phyloP scores from a whole-genome alignment of 2,113 vertebrate genomes.

The Nothocercus nigrocapillus region DNA sequence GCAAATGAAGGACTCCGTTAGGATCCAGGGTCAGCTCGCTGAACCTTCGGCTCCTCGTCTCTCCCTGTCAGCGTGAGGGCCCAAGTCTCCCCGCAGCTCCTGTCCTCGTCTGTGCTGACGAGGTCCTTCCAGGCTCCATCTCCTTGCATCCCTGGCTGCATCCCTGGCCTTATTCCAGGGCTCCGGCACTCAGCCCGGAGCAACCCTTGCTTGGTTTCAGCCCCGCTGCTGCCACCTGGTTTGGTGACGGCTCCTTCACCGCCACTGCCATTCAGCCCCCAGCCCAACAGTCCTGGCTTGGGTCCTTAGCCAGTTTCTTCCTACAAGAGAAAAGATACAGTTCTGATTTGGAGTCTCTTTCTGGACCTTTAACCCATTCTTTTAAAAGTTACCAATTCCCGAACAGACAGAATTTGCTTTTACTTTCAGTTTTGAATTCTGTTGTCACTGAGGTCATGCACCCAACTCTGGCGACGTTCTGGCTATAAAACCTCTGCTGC shows the following conservation, averaged over 20 bases:
- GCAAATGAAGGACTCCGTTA: neutral
- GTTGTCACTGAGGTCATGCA: neutral
- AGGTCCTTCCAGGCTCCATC: neutral
- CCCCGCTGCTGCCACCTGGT: neutral
- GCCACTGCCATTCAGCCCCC: neutral
- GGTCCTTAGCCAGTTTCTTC: neutral
- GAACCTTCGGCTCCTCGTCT: neutral
- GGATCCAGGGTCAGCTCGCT: neutral
- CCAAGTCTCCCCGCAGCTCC: accelerated
- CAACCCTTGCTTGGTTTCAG: neutral
- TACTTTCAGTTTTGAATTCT: neutral
- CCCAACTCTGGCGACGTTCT: neutral
- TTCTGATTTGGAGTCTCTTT: neutral
- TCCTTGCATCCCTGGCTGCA: neutral
- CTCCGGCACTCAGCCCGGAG: neutral
- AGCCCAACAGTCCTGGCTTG: neutral
- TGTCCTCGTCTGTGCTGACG: neutral
- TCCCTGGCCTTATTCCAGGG: neutral
- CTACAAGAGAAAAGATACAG: neutral
- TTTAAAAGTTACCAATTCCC: slow-evolving; percentile 23
- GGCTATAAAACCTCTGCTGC: neutral
- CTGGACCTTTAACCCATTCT: neutral
- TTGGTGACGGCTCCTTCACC: neutral
- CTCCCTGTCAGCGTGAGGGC: neutral
- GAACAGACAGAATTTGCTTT: neutral